Percentiles rank a stretch among this genome's conserved stretches.
phyloP scores from a whole-genome alignment of 92 coral and sea anemone genomes.

The Phymanthus crucifer region DNA sequence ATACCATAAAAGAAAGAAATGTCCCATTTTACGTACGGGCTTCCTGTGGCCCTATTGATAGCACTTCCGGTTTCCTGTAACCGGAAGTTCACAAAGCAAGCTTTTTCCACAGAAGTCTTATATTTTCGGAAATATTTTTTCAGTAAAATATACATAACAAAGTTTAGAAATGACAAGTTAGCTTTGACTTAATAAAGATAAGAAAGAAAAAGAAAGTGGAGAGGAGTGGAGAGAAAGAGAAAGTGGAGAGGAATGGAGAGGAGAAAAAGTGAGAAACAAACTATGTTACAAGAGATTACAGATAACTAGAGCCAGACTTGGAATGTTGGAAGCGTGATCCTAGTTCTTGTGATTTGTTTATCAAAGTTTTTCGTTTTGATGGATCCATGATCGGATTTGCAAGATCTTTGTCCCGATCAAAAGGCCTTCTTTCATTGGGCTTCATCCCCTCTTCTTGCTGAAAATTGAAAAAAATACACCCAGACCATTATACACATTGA shows the following conservation, averaged over 20 bases:
- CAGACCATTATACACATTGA: neutral
- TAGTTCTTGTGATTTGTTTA: slow-evolving; percentile 84
- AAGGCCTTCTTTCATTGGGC: slow-evolving; percentile 83
- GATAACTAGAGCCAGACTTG: slow-evolving; percentile 75
- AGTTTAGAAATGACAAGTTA: no score
- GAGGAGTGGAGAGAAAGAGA: no score
- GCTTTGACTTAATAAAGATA: no score
- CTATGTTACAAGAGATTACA: slow-evolving; percentile 30
- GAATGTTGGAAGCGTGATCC: slow-evolving; percentile 83
- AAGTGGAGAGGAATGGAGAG: no score
- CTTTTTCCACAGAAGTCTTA: no score
- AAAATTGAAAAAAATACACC: slow-evolving; percentile 12
- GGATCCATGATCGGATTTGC: slow-evolving; percentile 70
- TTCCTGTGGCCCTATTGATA: neutral
- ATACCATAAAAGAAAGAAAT: neutral
- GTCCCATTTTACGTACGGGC: neutral
- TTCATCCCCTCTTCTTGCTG: slow-evolving; percentile 72
- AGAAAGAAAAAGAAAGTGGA: no score
- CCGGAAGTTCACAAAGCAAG: no score
- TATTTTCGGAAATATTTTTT: no score
- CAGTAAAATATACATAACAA: no score
- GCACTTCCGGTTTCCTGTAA: neutral
- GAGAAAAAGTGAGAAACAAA: neutral
- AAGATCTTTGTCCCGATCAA: slow-evolving; percentile 90
- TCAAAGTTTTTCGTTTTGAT: slow-evolving; percentile 72